Evolutionary conservation across 2,888 invertebrate species (phyloP).

Genomic region (Crossocerus cetratus): DNA sequence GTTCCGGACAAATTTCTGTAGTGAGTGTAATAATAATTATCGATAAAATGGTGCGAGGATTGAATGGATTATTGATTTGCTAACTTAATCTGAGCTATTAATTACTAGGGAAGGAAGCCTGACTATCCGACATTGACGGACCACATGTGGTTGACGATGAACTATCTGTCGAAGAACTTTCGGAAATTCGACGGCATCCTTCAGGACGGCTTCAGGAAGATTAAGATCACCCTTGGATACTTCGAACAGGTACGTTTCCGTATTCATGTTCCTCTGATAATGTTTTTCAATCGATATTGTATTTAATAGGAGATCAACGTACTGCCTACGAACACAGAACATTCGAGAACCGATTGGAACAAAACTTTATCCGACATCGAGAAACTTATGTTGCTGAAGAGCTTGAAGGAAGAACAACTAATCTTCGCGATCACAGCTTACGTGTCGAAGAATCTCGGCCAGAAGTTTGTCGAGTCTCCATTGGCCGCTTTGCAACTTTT

Average conservation of each 20-base stretch:
- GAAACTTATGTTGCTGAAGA: constrained; percentile 88
- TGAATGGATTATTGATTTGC: neutral
- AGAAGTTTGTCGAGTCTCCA: constrained; percentile 89
- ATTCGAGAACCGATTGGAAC: constrained; percentile 81
- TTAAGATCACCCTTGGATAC: constrained; percentile 81
- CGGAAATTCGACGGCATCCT: constrained; percentile 79
- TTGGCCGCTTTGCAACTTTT: constrained; percentile 83
- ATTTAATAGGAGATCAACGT: constrained; percentile 80
- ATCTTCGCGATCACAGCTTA: constrained; percentile 90
- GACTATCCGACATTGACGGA: constrained; percentile 81
- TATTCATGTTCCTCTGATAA: neutral
- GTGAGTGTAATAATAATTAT: no score
- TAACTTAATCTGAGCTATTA: constrained; percentile 35
- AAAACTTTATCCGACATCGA: constrained; percentile 83
- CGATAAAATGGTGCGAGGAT: no score
- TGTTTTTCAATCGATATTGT: neutral
- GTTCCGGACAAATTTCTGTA: constrained; percentile 80
- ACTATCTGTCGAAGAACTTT: constrained; percentile 82
- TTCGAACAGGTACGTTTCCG: constrained; percentile 79
- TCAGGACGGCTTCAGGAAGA: constrained; percentile 79
- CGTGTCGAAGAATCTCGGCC: constrained; percentile 86
- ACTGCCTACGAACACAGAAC: constrained; percentile 71
- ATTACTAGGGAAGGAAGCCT: constrained; percentile 80
- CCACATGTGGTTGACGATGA: constrained; percentile 83
- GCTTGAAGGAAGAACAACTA: constrained; percentile 88